Evolutionary conservation across 2,888 invertebrate genomes (phyloP), one percentile per base, ranked within the genome.

Genomic region (Vannuccia rotundouncinata): DNA sequence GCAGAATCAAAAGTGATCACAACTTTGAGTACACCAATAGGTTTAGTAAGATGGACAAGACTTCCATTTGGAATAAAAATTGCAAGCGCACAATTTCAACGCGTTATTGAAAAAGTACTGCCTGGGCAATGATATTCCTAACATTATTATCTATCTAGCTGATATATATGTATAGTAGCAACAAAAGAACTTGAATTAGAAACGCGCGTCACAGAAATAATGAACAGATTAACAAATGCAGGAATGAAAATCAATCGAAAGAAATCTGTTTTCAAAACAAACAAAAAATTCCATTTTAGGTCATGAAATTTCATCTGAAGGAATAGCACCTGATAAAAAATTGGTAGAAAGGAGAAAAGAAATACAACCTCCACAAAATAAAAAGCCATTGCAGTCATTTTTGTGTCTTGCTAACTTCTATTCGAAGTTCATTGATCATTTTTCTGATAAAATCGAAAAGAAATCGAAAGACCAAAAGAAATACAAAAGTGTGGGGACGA

Each of bases 121-220:
- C n/a, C n/a, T n/a, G 28, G 29, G 79, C 1, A 25, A 13, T 22
- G 2, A 25, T 77, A 30, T 79, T n/a, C 22, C n/a, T n/a, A 79
- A 79, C 80, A 27, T 22, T n/a, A 30, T 79, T 25, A 79, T 79
- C 30, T 79, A 79, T 79, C 79, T 79, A 22, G 79, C 78, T 29
- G 79, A 79, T 79, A 79, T 79, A n/a, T n/a, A 29, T 78, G 25
- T 78, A 29, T 79, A 13, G 79, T n/a, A 78, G 79, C 79, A 1
- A 79, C 1, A 28, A 79, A 25, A 13, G 79, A 1, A 79, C 25
- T 25, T 13, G 79, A 79, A 10, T 79, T 79, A 79, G 29, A 79
- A 13, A 5, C 28, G 27, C 59, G 73, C 27, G 79, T 79, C n/a
- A 22, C 22, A 28, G 29, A 79, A 27, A 27, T 79, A 1, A 66